Conservation (phyloP, 2,888 invertebrate genomes). For the Caenorhabditis uteleia region DNA sequence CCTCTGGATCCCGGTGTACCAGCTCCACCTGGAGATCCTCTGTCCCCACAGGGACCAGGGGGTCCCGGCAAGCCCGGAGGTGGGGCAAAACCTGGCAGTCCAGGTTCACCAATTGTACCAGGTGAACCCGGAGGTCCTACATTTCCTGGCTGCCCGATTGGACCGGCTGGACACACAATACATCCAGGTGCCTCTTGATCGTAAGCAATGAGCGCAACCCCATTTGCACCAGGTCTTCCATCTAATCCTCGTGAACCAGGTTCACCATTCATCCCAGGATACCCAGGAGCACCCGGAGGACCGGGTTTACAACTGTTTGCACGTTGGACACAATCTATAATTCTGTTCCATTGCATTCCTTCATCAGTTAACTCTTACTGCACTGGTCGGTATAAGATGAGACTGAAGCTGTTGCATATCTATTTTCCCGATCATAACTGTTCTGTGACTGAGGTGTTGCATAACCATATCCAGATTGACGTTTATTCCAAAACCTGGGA, state of each 20-base stretch:
- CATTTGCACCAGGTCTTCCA: slow-evolving; percentile 37
- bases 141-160: slow-evolving; percentile 22
- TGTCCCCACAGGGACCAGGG: slow-evolving; percentile 16
- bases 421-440: slow-evolving; percentile 24
- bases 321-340: slow-evolving; percentile 30
- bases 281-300: slow-evolving; percentile 21
- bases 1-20: slow-evolving; percentile 28
- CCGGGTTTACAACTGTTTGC: slow-evolving; percentile 36
- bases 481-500: slow-evolving; percentile 20
- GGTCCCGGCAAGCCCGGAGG: slow-evolving; percentile 23
- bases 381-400: slow-evolving; percentile 27
- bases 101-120: slow-evolving; percentile 11
- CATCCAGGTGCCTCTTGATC: slow-evolving; percentile 40
- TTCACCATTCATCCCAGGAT: slow-evolving; percentile 22
- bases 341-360: neutral
- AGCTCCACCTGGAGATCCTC: slow-evolving; percentile 9
- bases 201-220: slow-evolving; percentile 33
- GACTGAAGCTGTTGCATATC: slow-evolving; percentile 31
- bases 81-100: slow-evolving; percentile 13
- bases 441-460: slow-evolving; percentile 11
- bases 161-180: slow-evolving; percentile 31
- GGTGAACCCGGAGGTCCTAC: slow-evolving; percentile 19
- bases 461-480: slow-evolving; percentile 12
- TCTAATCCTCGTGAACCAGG: slow-evolving; percentile 32
- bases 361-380: slow-evolving; percentile 11